Evolutionary conservation across 2,888 invertebrate species (phyloP), one percentile per base, ranked within the genome.

Genomic region (Tetragnatha montana): DNA sequence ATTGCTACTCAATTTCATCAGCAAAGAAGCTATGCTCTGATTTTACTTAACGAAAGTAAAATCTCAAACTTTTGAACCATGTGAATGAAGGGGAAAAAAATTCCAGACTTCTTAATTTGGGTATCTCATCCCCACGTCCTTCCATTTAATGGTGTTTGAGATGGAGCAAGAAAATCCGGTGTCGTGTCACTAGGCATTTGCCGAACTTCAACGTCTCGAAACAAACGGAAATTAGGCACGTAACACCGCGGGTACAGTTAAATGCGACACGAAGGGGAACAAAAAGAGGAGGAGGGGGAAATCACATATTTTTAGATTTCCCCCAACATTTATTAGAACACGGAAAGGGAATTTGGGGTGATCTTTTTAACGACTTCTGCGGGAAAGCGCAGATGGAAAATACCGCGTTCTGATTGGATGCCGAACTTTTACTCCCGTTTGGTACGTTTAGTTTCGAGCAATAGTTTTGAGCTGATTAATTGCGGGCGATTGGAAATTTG

Each of bases 301-400:
- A 73, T 73, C 71, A 82, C 70, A 81, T 17, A 17, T 47, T 84
- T 69, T 51, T 10, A 51, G 74, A 74, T 74, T 85, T 85, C 78
- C 76, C 51, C 60, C 82, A 51, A 22, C 22, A 82, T 50, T 74
- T 49, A 74, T 51, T 73, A 70, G 70, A 81, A 81, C 81, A 50
- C 71, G 70, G 49, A 81, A 60, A 60, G 60, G 60, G 60, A 60
- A 60, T 60, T 60, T 71, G 17, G 51, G 69, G 78, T 21, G n/a
- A 71, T 50, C 78, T 69, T 76, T 78, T 85, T 85, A 78, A 85
- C 85, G 69, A 69, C 76, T 78, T 85, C 49, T 69, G 49, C 70
- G 85, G 85, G 85, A 85, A 71, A 17, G 85, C 49, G 21, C 85
- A 85, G 76, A 85, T 85, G 85, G 76, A 51, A 69, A 71, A 78